phyloP scores from a whole-genome alignment of 2,797 vertebrate genomes.

The Megaceryle alcyon region DNA sequence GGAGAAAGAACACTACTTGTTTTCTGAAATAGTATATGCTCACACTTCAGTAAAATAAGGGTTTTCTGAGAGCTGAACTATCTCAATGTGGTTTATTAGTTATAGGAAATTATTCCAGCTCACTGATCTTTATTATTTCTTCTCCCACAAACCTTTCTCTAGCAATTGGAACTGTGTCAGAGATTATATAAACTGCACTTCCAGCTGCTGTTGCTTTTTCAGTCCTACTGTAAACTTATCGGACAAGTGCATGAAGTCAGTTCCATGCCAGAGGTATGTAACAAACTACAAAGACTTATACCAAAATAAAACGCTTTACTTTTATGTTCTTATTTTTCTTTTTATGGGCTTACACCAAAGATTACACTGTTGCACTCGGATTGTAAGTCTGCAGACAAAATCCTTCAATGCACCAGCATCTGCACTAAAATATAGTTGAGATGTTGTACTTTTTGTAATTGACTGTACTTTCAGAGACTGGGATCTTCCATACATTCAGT shows the following conservation, averaged over 20 bases:
- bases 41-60: background rate
- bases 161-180: conserved; percentile 99
- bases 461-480: background rate
- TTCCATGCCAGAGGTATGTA: conserved; percentile 94
- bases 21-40: background rate
- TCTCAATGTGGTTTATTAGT: background rate
- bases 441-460: background rate
- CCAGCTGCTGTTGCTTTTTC: conserved; percentile 97
- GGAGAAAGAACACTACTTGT: background rate
- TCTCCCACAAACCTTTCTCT: conserved; percentile 56
- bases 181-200: conserved; percentile 98
- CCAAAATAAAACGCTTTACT: background rate
- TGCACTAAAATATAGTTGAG: background rate
- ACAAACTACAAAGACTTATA: background rate
- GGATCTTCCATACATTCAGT: background rate
- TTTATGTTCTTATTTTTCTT: background rate
- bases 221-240: conserved; percentile 98
- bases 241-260: conserved; percentile 96
- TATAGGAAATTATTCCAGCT: background rate
- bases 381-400: background rate
- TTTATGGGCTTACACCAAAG: background rate
- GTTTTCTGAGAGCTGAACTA: background rate
- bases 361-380: background rate
- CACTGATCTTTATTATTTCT: conserved; percentile 26
- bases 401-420: background rate